Evolutionary conservation across 2,113 vertebrate genomes (phyloP).

Genomic region (Sitta europaea): DNA sequence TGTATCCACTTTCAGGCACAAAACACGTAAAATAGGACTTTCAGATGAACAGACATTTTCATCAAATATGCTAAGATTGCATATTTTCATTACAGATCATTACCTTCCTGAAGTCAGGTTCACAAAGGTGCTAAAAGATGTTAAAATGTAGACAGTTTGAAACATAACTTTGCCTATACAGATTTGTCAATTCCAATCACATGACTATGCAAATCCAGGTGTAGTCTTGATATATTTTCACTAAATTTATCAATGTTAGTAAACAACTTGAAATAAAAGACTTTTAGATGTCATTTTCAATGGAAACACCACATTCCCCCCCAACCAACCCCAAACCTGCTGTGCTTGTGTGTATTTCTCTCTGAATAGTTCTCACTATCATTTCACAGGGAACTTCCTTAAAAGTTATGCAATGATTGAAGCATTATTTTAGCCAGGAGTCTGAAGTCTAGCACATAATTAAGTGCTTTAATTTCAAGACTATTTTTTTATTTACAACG

Average conservation of each 20-base stretch:
- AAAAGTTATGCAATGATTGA: not conserved
- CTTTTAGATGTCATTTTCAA: not conserved
- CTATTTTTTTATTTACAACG: not conserved
- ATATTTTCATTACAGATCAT: not conserved
- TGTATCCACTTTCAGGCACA: not conserved
- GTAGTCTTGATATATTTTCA: not conserved
- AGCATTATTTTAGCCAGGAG: not conserved
- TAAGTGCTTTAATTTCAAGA: not conserved
- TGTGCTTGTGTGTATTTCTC: not conserved
- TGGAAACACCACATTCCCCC: too few species aligned
- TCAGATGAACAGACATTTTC: not conserved
- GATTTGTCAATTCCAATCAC: not conserved
- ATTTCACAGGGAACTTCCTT: not conserved
- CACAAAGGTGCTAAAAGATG: not conserved
- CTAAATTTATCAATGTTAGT: not conserved
- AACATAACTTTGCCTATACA: not conserved
- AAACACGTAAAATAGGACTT: not conserved
- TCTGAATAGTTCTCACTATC: not conserved
- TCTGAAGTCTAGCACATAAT: not conserved
- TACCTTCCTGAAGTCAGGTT: not conserved
- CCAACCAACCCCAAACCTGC: not conserved
- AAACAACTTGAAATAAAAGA: not conserved
- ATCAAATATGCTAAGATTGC: not conserved
- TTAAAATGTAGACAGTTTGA: not conserved
- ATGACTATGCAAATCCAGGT: not conserved